Conservation (phyloP, 2,888 invertebrate genomes). For the Entomobrya proxima region DNA sequence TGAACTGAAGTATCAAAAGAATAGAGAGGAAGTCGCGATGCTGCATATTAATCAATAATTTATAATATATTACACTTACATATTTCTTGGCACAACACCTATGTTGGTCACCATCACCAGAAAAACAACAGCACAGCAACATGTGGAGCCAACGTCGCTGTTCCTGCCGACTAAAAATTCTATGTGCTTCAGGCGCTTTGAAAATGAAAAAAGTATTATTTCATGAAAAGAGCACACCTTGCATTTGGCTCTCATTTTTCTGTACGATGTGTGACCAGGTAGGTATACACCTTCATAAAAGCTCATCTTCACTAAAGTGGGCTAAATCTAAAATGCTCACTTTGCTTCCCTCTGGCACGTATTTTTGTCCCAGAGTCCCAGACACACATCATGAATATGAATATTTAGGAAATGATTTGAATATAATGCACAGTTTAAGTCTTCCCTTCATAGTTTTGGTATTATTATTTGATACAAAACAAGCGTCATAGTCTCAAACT, state of each 20-base stretch:
- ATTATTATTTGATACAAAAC: neutral
- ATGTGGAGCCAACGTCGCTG: neutral
- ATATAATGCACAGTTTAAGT: conserved; percentile 15
- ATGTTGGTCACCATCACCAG: conserved; percentile 19
- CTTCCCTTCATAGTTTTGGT: neutral
- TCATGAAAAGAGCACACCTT: conserved; percentile 35
- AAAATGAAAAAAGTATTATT: conserved; percentile 22
- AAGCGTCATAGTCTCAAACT: neutral
- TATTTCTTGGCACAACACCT: conserved; percentile 7
- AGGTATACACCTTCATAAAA: neutral
- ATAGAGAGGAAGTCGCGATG: neutral
- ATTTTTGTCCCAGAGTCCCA: conserved; percentile 34
- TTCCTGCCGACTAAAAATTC: neutral
- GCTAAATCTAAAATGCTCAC: conserved; percentile 24
- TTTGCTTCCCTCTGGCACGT: conserved; percentile 33
- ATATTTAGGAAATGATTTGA: conserved; percentile 33
- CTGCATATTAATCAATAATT: conserved; percentile 25
- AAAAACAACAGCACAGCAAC: neutral
- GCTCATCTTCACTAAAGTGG: conserved; percentile 8
- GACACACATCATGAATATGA: conserved; percentile 22
- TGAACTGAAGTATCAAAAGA: neutral
- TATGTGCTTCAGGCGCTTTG: conserved; percentile 12
- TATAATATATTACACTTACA: neutral
- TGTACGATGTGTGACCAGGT: neutral
- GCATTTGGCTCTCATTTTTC: neutral